Evolutionary conservation across 2,797 vertebrate genomes (phyloP).

Genomic region (Thaleichthys pacificus): DNA sequence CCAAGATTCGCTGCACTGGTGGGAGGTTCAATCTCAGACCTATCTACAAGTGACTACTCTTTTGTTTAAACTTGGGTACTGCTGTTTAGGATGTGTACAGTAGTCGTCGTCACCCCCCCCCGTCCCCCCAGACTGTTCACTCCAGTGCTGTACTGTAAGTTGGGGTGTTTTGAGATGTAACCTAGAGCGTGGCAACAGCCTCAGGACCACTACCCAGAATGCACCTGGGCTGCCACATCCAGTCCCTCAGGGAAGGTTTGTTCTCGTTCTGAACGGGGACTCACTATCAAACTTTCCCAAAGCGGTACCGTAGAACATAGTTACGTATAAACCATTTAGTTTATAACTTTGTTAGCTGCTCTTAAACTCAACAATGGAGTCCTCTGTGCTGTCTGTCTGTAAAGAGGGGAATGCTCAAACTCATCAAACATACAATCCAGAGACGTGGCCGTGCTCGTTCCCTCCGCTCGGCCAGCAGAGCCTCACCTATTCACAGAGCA

Average conservation of each 20-base stretch:
- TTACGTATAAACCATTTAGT: no score
- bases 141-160: neutral
- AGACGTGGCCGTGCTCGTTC: conserved; percentile 40
- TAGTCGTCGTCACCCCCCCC: neutral
- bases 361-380: neutral
- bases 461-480: conserved; percentile 30
- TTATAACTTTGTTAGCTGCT: neutral
- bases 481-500: conserved; percentile 1
- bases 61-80: conserved; percentile 3
- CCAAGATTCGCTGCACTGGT: conserved; percentile 23
- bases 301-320: no score
- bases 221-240: no score
- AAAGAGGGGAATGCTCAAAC: conserved; percentile 10
- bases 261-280: no score
- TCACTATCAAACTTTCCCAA: no score
- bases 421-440: conserved; percentile 16
- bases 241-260: no score
- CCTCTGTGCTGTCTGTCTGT: neutral
- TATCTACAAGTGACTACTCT: conserved; percentile 25
- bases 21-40: conserved; percentile 28
- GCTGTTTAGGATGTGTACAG: neutral
- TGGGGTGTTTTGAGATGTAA: neutral
- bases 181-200: no score
- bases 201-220: no score
- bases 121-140: no score